Conservation (phyloP, 1,140 invertebrate genomes). For the Nasonia giraulti region DNA sequence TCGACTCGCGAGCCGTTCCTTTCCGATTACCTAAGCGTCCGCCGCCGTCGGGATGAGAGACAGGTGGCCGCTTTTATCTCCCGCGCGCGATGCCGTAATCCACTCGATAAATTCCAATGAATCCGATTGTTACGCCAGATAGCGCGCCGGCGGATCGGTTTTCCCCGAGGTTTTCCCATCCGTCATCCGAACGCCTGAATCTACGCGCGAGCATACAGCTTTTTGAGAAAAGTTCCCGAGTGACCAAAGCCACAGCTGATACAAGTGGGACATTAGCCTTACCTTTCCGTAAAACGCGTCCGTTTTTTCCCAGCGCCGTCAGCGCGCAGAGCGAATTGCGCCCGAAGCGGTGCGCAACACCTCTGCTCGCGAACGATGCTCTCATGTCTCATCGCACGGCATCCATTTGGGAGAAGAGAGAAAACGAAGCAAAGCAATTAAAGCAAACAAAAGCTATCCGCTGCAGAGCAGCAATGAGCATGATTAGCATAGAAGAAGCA, state of each 20-base stretch:
- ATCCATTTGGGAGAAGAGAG: too few relatives aligned
- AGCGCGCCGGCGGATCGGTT: neutral
- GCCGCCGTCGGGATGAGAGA: neutral
- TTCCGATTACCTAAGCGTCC: constrained; percentile 38
- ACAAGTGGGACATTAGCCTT: constrained; percentile 1
- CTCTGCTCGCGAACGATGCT: too few relatives aligned
- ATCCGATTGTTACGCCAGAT: constrained; percentile 36
- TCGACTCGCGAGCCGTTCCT: constrained; percentile 4
- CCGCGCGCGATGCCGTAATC: constrained; percentile 17
- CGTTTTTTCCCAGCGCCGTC: neutral
- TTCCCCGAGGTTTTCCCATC: too few relatives aligned
- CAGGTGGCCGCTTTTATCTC: constrained; percentile 12
- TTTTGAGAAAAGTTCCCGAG: too few relatives aligned
- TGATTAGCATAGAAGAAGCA: neutral
- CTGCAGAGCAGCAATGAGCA: neutral
- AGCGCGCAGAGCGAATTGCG: too few relatives aligned
- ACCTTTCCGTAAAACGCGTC: constrained; percentile 8
- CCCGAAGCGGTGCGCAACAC: too few relatives aligned
- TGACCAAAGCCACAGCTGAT: too few relatives aligned
- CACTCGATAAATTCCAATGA: constrained; percentile 44
- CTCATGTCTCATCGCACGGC: too few relatives aligned
- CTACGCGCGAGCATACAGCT: too few relatives aligned
- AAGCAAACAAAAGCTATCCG: too few relatives aligned
- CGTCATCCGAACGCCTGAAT: too few relatives aligned
- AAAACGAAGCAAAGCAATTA: too few relatives aligned